Conservation (phyloP, 2,888 invertebrate species). For the Allacma fusca region DNA sequence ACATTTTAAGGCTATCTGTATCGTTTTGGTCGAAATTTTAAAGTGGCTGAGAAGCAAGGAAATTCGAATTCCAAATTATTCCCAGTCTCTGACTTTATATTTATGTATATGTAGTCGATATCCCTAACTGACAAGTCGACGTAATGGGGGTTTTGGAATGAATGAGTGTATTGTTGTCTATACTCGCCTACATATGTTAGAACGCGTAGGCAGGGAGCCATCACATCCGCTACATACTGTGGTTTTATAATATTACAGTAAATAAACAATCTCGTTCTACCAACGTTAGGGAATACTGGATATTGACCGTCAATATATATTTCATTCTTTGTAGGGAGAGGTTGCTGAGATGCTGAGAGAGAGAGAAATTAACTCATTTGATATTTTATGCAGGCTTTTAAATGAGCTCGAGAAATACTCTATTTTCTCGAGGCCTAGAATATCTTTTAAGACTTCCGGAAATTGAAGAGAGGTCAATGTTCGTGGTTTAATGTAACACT, state of each 20-base stretch:
- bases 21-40: slow-evolving; percentile 26
- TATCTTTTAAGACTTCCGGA: not conserved
- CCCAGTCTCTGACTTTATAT: slow-evolving; percentile 38
- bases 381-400: not conserved
- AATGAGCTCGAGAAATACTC: not conserved
- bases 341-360: too few species aligned
- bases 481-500: not conserved
- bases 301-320: not conserved
- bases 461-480: not conserved
- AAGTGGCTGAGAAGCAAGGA: slow-evolving; percentile 23
- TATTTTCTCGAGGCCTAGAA: not conserved
- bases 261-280: slow-evolving; percentile 32
- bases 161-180: not conserved
- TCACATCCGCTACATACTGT: slow-evolving; percentile 32
- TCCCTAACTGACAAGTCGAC: not conserved
- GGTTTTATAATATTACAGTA: slow-evolving; percentile 33
- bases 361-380: not conserved
- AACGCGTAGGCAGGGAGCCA: slow-evolving; percentile 20
- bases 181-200: not conserved
- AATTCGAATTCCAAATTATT: slow-evolving; percentile 32
- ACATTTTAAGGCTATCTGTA: not conserved
- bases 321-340: not conserved
- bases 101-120: slow-evolving; percentile 34
- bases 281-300: slow-evolving; percentile 17
- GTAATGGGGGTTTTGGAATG: slow-evolving; percentile 23